Evolutionary conservation across 2,888 invertebrate genomes (phyloP), one percentile per base, ranked within the genome.

Genomic region (Syrista parreyssii): DNA sequence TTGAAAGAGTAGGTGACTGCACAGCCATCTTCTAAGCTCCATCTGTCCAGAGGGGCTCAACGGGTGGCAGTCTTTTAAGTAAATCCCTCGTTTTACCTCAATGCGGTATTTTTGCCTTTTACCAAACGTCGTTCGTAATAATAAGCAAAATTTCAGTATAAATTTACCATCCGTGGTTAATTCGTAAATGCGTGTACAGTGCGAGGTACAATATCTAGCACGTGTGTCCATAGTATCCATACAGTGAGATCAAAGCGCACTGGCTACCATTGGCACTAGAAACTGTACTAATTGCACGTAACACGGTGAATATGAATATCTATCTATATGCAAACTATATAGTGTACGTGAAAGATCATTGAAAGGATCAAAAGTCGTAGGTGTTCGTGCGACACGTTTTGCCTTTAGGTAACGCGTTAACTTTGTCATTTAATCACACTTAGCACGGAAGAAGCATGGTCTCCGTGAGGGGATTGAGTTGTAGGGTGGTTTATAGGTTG

Each of bases 71-170:
- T 79, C 81, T 83, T 83, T 84, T 80, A 84, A 82, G 80, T 78
- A 86, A 88, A 88, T 88, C 86, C 78, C 80, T 77, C 75, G 81
- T 78, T 84, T 84, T 85, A 81, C 84, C 83, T 83, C 82, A 83
- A 83, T 83, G 83, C 76, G 77, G 81, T 80, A 80, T 82, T 82
- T 72, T 32, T 31, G 68, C 23, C 2, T 35, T 75, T 30, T 75
- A 75, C 79, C 76, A 77, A 68, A 79, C 80, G 81, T 79, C 76
- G 75, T 76, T 69, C 74, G 78, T 80, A 83, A 86, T 9, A 23
- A 55, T 87, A 84, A 86, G 82, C 83, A 80, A 77, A 80, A 81
- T 81, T 80, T 74, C 79, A 72, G 78, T 73, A 11, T 23, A 55
- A 69, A 68, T 69, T 33, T 35, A 32, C 9, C 36, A 23, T 30